Percentiles rank a stretch among this genome's conserved stretches.
These are phyloP conservation scores for Petrolisthes cinctipes DNA, from an alignment of 2,888 invertebrate genomes.

Conservation along the genomic window DNA sequence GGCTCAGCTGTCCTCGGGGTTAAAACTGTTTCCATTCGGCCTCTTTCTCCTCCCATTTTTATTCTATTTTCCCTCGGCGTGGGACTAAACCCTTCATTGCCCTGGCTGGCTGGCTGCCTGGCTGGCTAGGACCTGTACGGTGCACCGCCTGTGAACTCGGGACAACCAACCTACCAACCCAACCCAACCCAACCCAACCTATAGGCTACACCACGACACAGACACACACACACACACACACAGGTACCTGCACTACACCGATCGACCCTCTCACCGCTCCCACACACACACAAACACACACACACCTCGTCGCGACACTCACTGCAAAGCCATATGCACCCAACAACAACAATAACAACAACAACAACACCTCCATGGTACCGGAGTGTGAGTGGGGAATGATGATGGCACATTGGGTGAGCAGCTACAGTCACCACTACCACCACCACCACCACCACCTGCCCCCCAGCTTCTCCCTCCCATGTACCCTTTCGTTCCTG, in stretches of 20 bases:
- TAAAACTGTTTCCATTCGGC: constrained; percentile 48
- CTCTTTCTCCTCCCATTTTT: constrained; percentile 49
- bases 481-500: constrained; percentile 32
- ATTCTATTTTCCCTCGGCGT: constrained; percentile 37
- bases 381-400: neutral
- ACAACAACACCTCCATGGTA: neutral
- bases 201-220: too few species aligned
- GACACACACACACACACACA: too few species aligned
- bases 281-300: constrained; percentile 8
- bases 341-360: neutral
- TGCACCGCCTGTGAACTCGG: neutral
- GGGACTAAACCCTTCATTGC: constrained; percentile 50
- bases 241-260: neutral
- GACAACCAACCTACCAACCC: neutral
- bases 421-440: neutral
- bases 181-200: neutral
- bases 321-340: neutral
- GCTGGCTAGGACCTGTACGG: too few species aligned
- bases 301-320: neutral
- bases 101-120: constrained; percentile 21
- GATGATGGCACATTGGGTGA: neutral
- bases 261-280: neutral
- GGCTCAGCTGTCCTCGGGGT: constrained; percentile 39
- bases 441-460: neutral
- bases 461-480: constrained; percentile 12